These are phyloP conservation scores for Anoncus sp. DNA, from an alignment of 2,888 invertebrate genomes.

Conservation along the genomic window DNA sequence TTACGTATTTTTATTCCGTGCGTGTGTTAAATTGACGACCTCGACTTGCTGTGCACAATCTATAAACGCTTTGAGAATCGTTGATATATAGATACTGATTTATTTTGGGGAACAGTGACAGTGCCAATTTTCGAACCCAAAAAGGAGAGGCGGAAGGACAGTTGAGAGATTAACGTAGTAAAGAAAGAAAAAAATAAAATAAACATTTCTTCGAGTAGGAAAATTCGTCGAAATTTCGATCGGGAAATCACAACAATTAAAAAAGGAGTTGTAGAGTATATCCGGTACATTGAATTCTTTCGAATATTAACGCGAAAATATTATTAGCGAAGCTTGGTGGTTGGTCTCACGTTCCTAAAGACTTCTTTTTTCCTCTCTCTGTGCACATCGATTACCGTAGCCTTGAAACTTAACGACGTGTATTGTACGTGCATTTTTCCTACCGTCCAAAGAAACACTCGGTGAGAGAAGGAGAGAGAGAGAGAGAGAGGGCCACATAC, in stretches of 20 bases:
- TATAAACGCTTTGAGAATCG: not conserved
- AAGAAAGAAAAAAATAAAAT: conserved; percentile 18
- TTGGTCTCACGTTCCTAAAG: conserved; percentile 6
- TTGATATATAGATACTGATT: conserved; percentile 21
- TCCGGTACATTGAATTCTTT: conserved; percentile 10
- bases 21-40: conserved; percentile 21
- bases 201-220: not conserved
- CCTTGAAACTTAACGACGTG: conserved; percentile 33
- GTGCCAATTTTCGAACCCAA: conserved; percentile 51
- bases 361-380: conserved; percentile 13
- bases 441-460: conserved; percentile 17
- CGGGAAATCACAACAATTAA: too few species aligned
- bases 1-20: conserved; percentile 29
- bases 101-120: conserved; percentile 55
- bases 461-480: conserved; percentile 11
- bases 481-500: conserved; percentile 1
- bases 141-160: conserved; percentile 30
- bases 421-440: conserved; percentile 23
- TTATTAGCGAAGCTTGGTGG: not conserved
- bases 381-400: conserved; percentile 23
- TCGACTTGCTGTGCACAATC: conserved; percentile 8
- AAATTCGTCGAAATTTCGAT: conserved; percentile 11
- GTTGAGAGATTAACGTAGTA: conserved; percentile 18
- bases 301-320: conserved; percentile 45
- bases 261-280: not conserved